phyloP scores from a whole-genome alignment of 2,797 vertebrate genomes.

The Protonibea diacanthus region DNA sequence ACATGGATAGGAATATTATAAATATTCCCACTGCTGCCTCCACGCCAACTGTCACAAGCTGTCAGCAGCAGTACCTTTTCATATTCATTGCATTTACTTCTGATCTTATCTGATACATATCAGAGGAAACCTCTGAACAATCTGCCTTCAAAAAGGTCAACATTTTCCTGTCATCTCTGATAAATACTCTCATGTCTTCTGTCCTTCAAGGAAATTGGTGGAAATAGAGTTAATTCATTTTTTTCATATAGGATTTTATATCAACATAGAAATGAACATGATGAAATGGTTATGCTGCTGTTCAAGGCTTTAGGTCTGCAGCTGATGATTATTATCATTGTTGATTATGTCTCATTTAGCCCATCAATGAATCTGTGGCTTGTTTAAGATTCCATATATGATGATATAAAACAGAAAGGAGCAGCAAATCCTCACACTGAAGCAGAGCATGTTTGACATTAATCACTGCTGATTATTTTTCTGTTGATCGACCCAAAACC shows the following conservation, averaged over 20 bases:
- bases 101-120: conserved; percentile 28
- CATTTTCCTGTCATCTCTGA: not conserved
- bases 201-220: not conserved
- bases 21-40: conserved; percentile 34
- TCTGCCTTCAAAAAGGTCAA: conserved; percentile 10
- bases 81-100: conserved; percentile 33
- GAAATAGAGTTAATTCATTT: not conserved
- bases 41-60: conserved; percentile 32
- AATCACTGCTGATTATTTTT: too few species aligned
- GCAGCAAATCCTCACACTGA: too few species aligned
- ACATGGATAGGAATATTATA: conserved; percentile 31
- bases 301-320: not conserved
- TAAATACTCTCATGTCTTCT: conserved; percentile 7
- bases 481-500: too few species aligned
- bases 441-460: too few species aligned
- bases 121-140: conserved; percentile 25
- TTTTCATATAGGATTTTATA: conserved; percentile 44
- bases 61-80: conserved; percentile 25
- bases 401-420: too few species aligned
- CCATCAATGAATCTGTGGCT: not conserved
- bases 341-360: not conserved
- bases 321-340: not conserved
- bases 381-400: not conserved
- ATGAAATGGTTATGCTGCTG: not conserved
- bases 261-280: too few species aligned